A percentile compares a stretch with the other conserved stretches of the same genome.
Evolutionary conservation across 2,113 vertebrate species (phyloP).

Genomic region (Anthoscopus minutus): DNA sequence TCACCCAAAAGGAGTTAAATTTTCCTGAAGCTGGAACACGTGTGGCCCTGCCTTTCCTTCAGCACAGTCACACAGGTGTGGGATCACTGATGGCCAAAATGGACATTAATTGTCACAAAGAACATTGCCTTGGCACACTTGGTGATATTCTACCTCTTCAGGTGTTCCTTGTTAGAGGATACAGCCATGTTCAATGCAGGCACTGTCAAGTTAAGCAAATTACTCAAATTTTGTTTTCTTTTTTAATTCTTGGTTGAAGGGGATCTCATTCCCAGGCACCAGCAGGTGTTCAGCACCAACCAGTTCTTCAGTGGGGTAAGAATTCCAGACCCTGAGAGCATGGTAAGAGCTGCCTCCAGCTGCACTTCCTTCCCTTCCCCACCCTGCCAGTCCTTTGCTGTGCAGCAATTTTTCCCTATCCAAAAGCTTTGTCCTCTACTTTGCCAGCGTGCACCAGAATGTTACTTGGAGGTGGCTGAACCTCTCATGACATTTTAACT

Average conservation of each 20-base stretch:
- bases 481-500: neutral
- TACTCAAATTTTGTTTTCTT: neutral
- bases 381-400: neutral
- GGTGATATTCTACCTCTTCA: neutral
- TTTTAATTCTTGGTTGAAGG: slow-evolving; percentile 70
- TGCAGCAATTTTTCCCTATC: rapidly evolving
- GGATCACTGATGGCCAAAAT: neutral
- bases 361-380: rapidly evolving
- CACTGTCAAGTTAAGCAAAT: neutral
- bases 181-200: neutral
- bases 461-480: neutral
- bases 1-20: neutral
- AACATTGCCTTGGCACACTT: neutral
- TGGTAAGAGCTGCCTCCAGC: slow-evolving; percentile 72
- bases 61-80: neutral
- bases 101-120: neutral
- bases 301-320: slow-evolving; percentile 92
- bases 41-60: neutral
- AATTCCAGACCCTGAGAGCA: slow-evolving; percentile 87
- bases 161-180: neutral
- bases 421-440: neutral
- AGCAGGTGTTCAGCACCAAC: slow-evolving; percentile 94
- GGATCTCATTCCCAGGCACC: slow-evolving; percentile 92
- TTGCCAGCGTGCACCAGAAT: neutral
- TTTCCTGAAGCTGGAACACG: neutral